Base-by-base conservation (phyloP, 2,113 vertebrate genomes). In the Sakesphorus luctuosus region DNA sequence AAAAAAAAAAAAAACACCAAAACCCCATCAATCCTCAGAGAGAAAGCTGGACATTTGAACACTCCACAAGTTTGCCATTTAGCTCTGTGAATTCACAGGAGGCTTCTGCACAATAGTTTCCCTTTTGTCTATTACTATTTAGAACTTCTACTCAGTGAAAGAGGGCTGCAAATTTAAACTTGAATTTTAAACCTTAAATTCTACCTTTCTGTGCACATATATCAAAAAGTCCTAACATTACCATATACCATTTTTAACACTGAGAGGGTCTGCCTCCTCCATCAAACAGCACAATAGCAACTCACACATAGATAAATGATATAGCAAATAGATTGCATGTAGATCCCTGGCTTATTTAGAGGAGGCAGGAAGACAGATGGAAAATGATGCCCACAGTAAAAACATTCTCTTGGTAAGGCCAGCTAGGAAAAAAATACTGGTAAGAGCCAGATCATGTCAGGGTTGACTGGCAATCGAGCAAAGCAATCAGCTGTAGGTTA, bases 301-400 rank as follows among this genome's bases (percentile, higher is more conserved):
- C 18, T 71, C 47, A 56, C 7, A 6, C 13, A 36, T 19, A 2
- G 1, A 56, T 15, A 77, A 90, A 25, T 12, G 26, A 63, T 5
- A 7, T 2, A 31, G 24, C 62, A 81, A 62, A 56, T 0, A 38
- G 38, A 50, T 29, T n/a, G 26, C 0, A 1, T 16, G 26, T 18
- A 80, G 20, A 55, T 43, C 68, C 47, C 73, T 65, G 56, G 65
- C 52, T 92, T 74, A 72, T 49, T 81, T 65, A 63, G 28, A 87
- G 68, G 65, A 89, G 82, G 67, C 36, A 83, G 83, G 83, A 95
- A 94, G 84, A 91, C 77, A 82, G 44, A 67, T 47, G n/a, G 61
- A 33, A 53, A 88, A 73, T 5, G 3, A 72, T 52, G 40, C 38
- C 68, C 74, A 80, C 5, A 78, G 61, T 50, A 84, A 14, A 50